Conservation (phyloP, 2,797 vertebrate genomes). For the Melanogrammus aeglefinus region DNA sequence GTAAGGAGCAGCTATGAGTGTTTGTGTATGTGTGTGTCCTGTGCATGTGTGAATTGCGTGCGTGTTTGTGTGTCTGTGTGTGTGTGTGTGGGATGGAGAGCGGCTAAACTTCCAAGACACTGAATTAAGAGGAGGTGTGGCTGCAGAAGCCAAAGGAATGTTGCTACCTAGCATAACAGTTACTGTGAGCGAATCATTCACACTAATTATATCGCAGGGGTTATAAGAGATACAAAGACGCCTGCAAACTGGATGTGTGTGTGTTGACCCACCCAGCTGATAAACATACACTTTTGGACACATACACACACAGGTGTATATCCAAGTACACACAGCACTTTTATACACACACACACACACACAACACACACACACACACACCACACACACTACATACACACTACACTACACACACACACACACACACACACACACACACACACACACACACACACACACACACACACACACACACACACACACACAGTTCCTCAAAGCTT, state of each 20-base stretch:
- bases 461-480: slow-evolving; percentile 10
- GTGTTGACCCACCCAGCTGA: slow-evolving; percentile 8
- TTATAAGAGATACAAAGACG: neutral
- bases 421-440: slow-evolving; percentile 14
- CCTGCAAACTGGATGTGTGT: no score
- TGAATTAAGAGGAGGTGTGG: slow-evolving; percentile 36
- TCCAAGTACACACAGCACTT: slow-evolving; percentile 10
- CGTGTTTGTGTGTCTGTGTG: neutral
- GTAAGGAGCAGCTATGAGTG: neutral
- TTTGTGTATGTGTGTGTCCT: neutral
- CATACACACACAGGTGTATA: slow-evolving; percentile 17
- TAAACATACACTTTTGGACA: slow-evolving; percentile 16
- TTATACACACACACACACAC: slow-evolving; percentile 10
- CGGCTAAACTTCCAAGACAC: neutral
- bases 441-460: slow-evolving; percentile 18
- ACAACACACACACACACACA: slow-evolving; percentile 18
- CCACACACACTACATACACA: slow-evolving; percentile 9
- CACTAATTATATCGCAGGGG: slow-evolving; percentile 42
- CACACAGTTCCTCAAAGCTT: slow-evolving; percentile 15
- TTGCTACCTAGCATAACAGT: slow-evolving; percentile 47
- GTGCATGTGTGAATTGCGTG: neutral
- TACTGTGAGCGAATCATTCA: slow-evolving; percentile 41
- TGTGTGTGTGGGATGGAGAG: slow-evolving; percentile 5
- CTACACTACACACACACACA: slow-evolving; percentile 2
- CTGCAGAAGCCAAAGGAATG: slow-evolving; percentile 48